phyloP scores from a whole-genome alignment of 2,797 vertebrate species.

The Darevskia mixta region DNA sequence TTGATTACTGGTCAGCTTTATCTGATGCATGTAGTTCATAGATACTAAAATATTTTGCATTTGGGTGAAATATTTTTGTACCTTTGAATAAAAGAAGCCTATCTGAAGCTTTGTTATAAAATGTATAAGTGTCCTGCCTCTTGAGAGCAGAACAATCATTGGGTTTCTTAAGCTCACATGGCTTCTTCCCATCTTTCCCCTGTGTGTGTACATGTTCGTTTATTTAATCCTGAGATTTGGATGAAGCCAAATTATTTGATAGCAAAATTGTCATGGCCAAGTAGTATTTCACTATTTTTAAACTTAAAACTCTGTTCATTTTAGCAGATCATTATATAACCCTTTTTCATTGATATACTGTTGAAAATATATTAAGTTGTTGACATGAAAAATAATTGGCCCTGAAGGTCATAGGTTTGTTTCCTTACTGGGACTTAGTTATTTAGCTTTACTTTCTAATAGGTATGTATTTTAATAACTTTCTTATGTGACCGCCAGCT shows the following conservation, averaged over 20 bases:
- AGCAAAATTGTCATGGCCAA: constrained; percentile 25
- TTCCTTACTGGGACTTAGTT: constrained; percentile 2
- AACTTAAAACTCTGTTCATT: constrained; percentile 39
- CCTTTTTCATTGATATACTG: constrained; percentile 55
- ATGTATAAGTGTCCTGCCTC: background rate
- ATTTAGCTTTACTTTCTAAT: constrained; percentile 3
- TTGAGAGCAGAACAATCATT: background rate
- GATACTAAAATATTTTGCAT: background rate
- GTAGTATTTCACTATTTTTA: constrained; percentile 13
- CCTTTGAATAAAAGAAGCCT: background rate
- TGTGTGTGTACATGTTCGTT: constrained; percentile 4
- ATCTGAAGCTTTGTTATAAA: background rate
- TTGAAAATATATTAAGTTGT: constrained; percentile 31
- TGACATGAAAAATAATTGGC: constrained; percentile 26
- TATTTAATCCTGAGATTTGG: constrained; percentile 7
- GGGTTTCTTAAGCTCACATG: constrained; percentile 11
- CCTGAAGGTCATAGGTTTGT: constrained; percentile 29
- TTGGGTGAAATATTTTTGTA: background rate
- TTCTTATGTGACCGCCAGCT: constrained; percentile 37
- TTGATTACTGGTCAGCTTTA: background rate
- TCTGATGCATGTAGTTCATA: background rate
- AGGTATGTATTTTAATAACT: constrained; percentile 44
- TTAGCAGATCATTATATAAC: constrained; percentile 33
- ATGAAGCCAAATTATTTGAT: background rate
- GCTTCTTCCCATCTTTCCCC: constrained; percentile 53